These are phyloP conservation scores for Heliconius hermathena DNA, from an alignment of 1,140 invertebrate species.

Conservation along the genomic window DNA sequence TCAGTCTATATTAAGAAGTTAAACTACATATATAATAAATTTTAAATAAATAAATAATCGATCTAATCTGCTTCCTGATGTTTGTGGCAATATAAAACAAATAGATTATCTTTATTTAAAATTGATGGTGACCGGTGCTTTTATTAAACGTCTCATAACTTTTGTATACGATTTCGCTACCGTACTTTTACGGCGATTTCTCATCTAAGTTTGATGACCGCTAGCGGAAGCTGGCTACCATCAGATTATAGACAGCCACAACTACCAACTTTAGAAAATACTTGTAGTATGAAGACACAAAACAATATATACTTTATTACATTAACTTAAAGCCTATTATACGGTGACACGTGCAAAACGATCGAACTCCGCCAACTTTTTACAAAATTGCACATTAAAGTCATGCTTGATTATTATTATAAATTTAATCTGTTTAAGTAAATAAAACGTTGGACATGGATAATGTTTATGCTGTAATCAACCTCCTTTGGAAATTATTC, in stretches of 20 bases:
- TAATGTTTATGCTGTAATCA: neutral
- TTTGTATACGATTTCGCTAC: slow-evolving; percentile 21
- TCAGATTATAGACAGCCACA: slow-evolving; percentile 39
- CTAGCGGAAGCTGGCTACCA: slow-evolving; percentile 37
- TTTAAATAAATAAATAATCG: neutral
- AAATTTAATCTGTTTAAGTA: slow-evolving; percentile 35
- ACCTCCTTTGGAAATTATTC: neutral
- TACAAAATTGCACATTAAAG: slow-evolving; percentile 50
- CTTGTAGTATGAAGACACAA: neutral
- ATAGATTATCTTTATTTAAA: slow-evolving; percentile 20
- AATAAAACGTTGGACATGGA: neutral
- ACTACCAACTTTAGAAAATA: slow-evolving; percentile 30
- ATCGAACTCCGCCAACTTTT: slow-evolving; percentile 37
- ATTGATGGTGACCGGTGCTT: slow-evolving; percentile 15
- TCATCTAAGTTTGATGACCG: slow-evolving; percentile 42
- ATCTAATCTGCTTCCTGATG: neutral
- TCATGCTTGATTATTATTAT: slow-evolving; percentile 44
- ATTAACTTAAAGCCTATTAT: slow-evolving; percentile 13
- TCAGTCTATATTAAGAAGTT: neutral
- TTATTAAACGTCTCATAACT: slow-evolving; percentile 21
- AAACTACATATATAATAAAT: neutral
- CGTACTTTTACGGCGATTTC: slow-evolving; percentile 23
- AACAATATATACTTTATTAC: slow-evolving; percentile 17
- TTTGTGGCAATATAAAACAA: slow-evolving; percentile 12
- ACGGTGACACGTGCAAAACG: neutral